Conservation (phyloP, 2,888 invertebrate species). For the Oeneis ivallda region DNA sequence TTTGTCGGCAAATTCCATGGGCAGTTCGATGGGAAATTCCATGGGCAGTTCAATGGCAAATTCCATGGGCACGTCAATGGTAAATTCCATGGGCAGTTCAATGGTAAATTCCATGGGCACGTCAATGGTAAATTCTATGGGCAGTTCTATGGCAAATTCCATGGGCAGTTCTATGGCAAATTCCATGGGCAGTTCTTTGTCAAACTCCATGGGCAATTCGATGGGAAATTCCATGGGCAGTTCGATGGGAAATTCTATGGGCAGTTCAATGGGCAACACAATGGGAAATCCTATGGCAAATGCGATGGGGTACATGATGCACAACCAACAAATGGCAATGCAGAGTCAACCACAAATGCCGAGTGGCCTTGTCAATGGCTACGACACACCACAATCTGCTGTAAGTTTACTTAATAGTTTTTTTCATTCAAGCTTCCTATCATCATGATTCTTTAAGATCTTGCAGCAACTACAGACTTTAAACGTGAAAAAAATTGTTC, state of each 20-base stretch:
- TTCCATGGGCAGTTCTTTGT: slow-evolving; percentile 37
- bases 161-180: slow-evolving; percentile 40
- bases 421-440: too few relatives aligned
- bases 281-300: slow-evolving; percentile 35
- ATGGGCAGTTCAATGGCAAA: slow-evolving; percentile 47
- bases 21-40: slow-evolving; percentile 37
- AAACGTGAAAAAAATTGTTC: too few relatives aligned
- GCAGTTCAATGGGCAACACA: slow-evolving; percentile 38
- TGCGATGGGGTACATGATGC: slow-evolving; percentile 54
- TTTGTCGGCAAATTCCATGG: slow-evolving; percentile 37
- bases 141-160: slow-evolving; percentile 38
- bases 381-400: slow-evolving; percentile 61
- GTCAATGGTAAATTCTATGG: slow-evolving; percentile 39
- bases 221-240: slow-evolving; percentile 37
- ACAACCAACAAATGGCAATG: slow-evolving; percentile 58
- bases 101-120: slow-evolving; percentile 41
- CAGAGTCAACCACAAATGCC: slow-evolving; percentile 54
- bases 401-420: slow-evolving; percentile 50
- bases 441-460: too few relatives aligned
- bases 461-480: too few relatives aligned
- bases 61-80: slow-evolving; percentile 43
- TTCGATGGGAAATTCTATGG: slow-evolving; percentile 33
- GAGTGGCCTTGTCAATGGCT: slow-evolving; percentile 64
- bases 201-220: slow-evolving; percentile 36
- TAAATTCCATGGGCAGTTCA: slow-evolving; percentile 40